Base-by-base conservation (phyloP, 1,140 invertebrate genomes). In the Lethrus apterus region DNA sequence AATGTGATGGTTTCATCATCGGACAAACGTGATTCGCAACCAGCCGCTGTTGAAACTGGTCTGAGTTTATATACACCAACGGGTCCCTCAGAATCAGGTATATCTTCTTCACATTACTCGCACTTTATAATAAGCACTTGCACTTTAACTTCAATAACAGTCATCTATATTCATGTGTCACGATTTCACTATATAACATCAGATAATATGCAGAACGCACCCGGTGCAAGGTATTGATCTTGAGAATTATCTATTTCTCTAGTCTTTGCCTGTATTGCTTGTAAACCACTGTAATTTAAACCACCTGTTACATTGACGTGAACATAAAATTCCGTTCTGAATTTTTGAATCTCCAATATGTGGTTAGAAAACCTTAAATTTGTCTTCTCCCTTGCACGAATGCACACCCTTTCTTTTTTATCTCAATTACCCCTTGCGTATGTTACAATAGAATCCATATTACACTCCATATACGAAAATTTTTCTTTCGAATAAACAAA, bases 261-360 rank as follows among this genome's bases (percentile, higher is more conserved):
- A 40, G 46, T 42, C 34, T 38, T 49, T 45, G 32, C 46, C 41
- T 50, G 43, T 52, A 44, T 55, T 52, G 47, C 50, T 52, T 52
- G 53, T 52, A 55, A 52, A 52, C 50, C 50, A 48, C 47, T 50
- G 54, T 52, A 55, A 55, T 55, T 52, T 46, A 44, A 52, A 52
- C 54, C 50, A 55, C 50, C 50, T 55, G 52, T 55, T 55, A 55
- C 52, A 35, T 40, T 43, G 46, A 48, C 46, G 48, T 51, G 42
- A 38, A 48, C 41, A 48, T 46, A 26, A 26, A 5, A 26, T n/a
- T 7, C 23, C 23, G n/a, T 26, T 26, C 18, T 13, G 3, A 35
- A 13, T 3, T 17, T n/a, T n/a, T 26, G n/a, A 26, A 26, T 31
- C 29, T 31, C 4, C 9, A 11, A 31, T 11, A 5, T n/a, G 29